Evolutionary conservation across 2,113 vertebrate genomes (phyloP).

Genomic region (Thomomys bottae): DNA sequence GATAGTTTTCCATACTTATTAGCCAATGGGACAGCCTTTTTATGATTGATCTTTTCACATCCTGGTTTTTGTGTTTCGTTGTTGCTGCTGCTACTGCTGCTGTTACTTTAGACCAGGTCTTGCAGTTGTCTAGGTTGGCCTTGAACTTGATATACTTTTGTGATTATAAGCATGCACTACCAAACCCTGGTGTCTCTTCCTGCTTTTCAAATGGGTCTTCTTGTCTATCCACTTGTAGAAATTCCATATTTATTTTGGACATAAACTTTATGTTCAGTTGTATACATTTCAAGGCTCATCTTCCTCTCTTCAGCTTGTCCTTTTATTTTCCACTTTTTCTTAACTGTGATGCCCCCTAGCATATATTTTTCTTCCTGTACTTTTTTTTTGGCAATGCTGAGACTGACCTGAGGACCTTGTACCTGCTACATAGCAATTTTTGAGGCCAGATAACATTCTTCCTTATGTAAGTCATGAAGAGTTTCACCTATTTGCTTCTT

Average conservation of each 20-base stretch:
- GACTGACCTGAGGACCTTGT: too few species aligned
- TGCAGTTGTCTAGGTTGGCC: not conserved
- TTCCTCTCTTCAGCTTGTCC: not conserved
- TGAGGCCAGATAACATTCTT: not conserved
- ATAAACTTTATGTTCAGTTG: not conserved
- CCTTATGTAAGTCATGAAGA: constrained; percentile 7
- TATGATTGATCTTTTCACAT: not conserved
- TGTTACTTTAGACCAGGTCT: not conserved
- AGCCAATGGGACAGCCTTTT: not conserved
- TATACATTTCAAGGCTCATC: not conserved
- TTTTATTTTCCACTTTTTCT: not conserved
- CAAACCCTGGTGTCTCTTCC: not conserved
- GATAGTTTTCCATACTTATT: not conserved
- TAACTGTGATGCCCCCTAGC: too few species aligned
- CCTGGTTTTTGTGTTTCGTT: not conserved
- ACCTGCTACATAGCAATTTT: not conserved
- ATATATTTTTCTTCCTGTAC: not conserved
- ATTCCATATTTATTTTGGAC: constrained; percentile 20
- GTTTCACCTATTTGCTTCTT: constrained; percentile 12
- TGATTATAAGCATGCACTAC: not conserved
- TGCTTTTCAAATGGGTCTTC: not conserved
- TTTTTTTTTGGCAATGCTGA: not conserved
- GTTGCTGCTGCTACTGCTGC: not conserved
- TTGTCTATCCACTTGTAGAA: not conserved
- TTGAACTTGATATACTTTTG: not conserved